These are phyloP conservation scores for Xenops minutus DNA, from an alignment of 2,797 vertebrate genomes.

Conservation along the genomic window DNA sequence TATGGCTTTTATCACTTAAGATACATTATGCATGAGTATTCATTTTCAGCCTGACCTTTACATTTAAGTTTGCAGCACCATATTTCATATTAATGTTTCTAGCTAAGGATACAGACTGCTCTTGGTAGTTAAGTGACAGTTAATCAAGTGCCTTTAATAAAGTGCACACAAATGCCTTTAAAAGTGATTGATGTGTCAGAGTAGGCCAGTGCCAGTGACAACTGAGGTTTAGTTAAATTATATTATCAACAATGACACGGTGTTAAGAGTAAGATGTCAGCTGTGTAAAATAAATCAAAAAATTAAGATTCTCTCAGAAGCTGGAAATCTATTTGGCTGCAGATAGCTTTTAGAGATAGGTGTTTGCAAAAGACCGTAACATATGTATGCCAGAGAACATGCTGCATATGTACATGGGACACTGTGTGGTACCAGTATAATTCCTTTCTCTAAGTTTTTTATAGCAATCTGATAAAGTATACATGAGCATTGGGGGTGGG, in stretches of 20 bases:
- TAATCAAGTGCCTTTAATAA: slow-evolving; percentile 28
- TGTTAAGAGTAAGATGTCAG: neutral
- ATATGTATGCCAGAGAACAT: neutral
- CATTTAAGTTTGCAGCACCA: neutral
- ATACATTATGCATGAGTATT: slow-evolving; percentile 39
- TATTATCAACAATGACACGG: neutral
- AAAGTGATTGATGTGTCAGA: slow-evolving; percentile 20
- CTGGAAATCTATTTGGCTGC: neutral
- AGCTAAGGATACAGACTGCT: neutral
- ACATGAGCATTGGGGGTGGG: neutral
- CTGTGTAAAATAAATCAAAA: neutral
- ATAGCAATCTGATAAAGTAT: neutral
- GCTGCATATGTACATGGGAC: neutral
- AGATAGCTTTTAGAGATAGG: neutral
- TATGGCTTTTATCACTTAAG: slow-evolving; percentile 25
- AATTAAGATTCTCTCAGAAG: neutral
- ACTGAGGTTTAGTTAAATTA: neutral
- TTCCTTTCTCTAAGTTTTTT: neutral
- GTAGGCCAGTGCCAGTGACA: neutral
- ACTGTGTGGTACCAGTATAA: neutral
- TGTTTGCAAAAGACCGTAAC: neutral
- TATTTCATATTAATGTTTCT: slow-evolving; percentile 8
- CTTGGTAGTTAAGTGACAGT: neutral
- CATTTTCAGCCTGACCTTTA: slow-evolving; percentile 27
- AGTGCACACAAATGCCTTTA: neutral